Evolutionary conservation across 1,140 invertebrate species (phyloP).

Genomic region (Tetragonula clypearis): DNA sequence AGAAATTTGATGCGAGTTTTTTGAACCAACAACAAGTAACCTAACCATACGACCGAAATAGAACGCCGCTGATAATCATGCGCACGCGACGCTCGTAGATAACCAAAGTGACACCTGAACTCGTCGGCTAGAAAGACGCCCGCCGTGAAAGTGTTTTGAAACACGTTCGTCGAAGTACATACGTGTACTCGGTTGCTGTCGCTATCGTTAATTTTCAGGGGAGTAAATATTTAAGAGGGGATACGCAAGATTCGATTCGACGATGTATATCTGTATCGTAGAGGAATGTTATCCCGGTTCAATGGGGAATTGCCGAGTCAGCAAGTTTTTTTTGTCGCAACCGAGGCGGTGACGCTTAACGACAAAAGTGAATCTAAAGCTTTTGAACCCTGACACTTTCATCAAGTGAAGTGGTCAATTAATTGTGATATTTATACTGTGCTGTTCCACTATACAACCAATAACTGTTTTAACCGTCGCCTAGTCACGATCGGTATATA

Average conservation of each 20-base stretch:
- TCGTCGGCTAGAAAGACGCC: too few species aligned
- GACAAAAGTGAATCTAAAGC: constrained; percentile 38
- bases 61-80: too few species aligned
- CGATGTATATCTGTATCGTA: neutral
- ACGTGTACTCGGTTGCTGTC: too few species aligned
- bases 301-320: neutral
- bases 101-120: too few species aligned
- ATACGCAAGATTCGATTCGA: neutral
- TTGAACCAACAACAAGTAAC: too few species aligned
- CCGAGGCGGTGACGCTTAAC: neutral
- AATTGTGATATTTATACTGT: constrained; percentile 35
- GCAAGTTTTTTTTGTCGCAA: neutral
- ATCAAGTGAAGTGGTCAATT: constrained; percentile 32
- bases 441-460: too few species aligned
- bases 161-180: too few species aligned
- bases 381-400: constrained; percentile 43
- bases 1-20: too few species aligned
- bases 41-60: too few species aligned
- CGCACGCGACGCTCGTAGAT: too few species aligned
- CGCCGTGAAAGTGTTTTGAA: too few species aligned
- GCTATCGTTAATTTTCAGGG: neutral
- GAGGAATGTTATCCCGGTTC: neutral
- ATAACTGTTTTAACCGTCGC: constrained; percentile 7
- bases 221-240: neutral
- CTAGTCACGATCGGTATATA: neutral